Conservation (phyloP, 2,888 invertebrate species). For the Perdita meconis region DNA sequence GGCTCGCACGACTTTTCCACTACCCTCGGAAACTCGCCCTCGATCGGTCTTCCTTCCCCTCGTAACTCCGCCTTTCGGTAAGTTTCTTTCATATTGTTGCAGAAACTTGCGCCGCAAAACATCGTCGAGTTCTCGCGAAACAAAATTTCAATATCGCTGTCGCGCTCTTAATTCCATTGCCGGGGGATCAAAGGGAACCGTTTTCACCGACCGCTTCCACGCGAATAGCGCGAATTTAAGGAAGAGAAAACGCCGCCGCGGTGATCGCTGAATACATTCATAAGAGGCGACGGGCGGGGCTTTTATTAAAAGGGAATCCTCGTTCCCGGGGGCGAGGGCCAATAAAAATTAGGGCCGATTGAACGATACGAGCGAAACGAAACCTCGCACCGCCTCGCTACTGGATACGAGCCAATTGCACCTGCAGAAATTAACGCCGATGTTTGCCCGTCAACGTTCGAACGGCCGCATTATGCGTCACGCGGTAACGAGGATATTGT, state of each 20-base stretch:
- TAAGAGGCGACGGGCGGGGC: conserved; percentile 2
- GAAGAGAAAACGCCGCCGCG: conserved; percentile 45
- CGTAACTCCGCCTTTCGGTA: conserved; percentile 35
- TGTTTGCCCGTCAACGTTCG: conserved; percentile 26
- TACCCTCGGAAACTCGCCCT: not conserved
- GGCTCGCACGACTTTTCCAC: conserved; percentile 38
- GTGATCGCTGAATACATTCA: conserved; percentile 44
- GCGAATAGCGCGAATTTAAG: conserved; percentile 38
- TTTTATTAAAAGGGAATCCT: conserved; percentile 36
- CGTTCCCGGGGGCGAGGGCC: not conserved
- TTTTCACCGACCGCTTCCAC: conserved; percentile 22
- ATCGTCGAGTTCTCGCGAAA: conserved; percentile 44
- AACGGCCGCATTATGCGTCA: conserved; percentile 25
- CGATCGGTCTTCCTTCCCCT: conserved; percentile 15
- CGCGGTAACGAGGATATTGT: not conserved
- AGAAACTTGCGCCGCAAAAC: conserved; percentile 50
- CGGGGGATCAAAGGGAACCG: conserved; percentile 53
- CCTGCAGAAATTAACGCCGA: conserved; percentile 24
- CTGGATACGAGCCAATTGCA: conserved; percentile 33
- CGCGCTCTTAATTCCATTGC: conserved; percentile 57
- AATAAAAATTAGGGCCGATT: conserved; percentile 36
- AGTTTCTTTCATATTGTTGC: conserved; percentile 64
- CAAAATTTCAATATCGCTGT: conserved; percentile 65
- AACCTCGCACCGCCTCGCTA: conserved; percentile 4
- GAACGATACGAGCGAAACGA: conserved; percentile 17